Evolutionary conservation across 2,888 invertebrate species (phyloP).

Genomic region (Perizoma flavofasciatum): DNA sequence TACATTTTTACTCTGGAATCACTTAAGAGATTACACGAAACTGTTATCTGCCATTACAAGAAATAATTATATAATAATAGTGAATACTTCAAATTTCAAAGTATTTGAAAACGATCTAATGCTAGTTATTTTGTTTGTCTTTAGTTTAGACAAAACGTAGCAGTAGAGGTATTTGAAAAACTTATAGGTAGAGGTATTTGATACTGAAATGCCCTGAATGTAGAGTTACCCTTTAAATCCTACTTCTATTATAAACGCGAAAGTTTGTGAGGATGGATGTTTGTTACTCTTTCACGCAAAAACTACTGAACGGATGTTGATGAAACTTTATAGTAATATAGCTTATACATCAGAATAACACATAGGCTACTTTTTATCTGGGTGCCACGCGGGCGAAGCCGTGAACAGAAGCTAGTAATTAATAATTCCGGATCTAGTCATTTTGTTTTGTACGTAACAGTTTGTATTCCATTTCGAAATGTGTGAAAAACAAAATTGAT

Average conservation of each 20-base stretch:
- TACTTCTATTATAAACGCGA: too few species aligned
- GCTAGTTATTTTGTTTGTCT: too few species aligned
- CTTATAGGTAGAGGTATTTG: background rate
- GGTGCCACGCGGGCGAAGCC: too few species aligned
- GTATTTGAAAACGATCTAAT: too few species aligned
- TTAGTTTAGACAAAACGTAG: conserved; percentile 1
- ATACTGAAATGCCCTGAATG: conserved; percentile 12
- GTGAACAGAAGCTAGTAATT: too few species aligned
- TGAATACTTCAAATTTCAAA: too few species aligned
- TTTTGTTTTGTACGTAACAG: conserved; percentile 18
- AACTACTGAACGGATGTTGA: too few species aligned
- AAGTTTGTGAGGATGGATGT: too few species aligned
- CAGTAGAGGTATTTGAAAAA: background rate
- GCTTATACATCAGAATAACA: too few species aligned
- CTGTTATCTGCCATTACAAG: conserved; percentile 12
- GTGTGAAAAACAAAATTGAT: conserved; percentile 30
- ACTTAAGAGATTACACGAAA: conserved; percentile 20
- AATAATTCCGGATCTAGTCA: background rate
- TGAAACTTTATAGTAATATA: too few species aligned
- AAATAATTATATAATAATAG: conserved; percentile 9
- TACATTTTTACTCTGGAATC: conserved; percentile 26
- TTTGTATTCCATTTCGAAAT: conserved; percentile 28
- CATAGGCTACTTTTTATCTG: too few species aligned
- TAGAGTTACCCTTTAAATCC: background rate
- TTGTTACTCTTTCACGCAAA: too few species aligned